Percentiles rank a stretch among this genome's conserved stretches.
These are phyloP conservation scores for Cyprinodon brontotheroides DNA, from an alignment of 2,113 vertebrate species.

Conservation along the genomic window DNA sequence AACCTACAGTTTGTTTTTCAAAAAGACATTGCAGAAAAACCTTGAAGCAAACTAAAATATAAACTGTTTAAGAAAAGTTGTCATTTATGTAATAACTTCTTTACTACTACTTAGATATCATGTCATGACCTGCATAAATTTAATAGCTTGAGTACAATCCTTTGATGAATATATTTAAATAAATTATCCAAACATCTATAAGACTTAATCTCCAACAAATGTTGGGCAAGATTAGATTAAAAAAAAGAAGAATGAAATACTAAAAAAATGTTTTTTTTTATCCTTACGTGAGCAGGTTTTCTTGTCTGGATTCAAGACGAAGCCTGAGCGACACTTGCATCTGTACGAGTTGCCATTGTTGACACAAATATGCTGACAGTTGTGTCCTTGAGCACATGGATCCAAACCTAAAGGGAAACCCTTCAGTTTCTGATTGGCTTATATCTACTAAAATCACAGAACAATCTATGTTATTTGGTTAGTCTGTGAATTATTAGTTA, in stretches of 20 bases:
- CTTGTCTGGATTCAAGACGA: slow-evolving; percentile 80
- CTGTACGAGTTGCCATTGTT: slow-evolving; percentile 67
- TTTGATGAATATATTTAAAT: too few relatives aligned
- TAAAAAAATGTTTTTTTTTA: neutral
- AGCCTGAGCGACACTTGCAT: slow-evolving; percentile 82
- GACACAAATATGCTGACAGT: slow-evolving; percentile 84
- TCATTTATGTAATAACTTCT: neutral
- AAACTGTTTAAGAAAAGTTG: neutral
- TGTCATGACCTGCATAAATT: too few relatives aligned
- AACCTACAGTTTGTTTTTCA: neutral
- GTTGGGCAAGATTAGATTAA: neutral
- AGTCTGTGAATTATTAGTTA: slow-evolving; percentile 22
- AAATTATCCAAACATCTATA: too few relatives aligned
- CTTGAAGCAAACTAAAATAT: neutral
- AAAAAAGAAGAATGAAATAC: neutral
- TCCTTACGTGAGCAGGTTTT: slow-evolving; percentile 84
- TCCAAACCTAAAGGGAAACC: slow-evolving; percentile 75
- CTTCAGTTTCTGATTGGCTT: slow-evolving; percentile 56
- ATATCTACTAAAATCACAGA: slow-evolving; percentile 11
- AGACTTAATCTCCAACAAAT: neutral
- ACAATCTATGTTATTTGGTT: neutral
- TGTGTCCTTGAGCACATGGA: slow-evolving; percentile 77
- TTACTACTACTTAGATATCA: neutral
- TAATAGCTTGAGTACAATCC: too few relatives aligned
- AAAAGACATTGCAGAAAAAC: neutral